Conservation (phyloP, 1,140 invertebrate species). For the Gryon sp. region DNA sequence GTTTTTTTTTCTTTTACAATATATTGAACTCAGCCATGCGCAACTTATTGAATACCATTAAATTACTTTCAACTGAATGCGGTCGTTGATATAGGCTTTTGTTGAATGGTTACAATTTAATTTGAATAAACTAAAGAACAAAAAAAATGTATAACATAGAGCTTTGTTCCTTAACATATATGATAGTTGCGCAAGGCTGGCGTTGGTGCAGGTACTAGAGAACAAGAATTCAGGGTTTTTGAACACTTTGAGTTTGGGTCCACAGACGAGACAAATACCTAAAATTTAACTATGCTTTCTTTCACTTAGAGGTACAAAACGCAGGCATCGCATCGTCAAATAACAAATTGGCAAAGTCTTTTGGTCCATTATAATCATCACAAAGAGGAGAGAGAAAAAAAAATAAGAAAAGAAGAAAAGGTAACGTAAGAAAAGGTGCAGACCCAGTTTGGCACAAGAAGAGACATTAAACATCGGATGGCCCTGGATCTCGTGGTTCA, state of each 20-base stretch:
- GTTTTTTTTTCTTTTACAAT: slow-evolving; percentile 28
- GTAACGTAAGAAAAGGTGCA: slow-evolving; percentile 53
- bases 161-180: too few relatives aligned
- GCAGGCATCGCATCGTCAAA: slow-evolving; percentile 1
- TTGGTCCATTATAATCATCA: too few relatives aligned
- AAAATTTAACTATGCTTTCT: background rate
- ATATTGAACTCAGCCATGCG: slow-evolving; percentile 27
- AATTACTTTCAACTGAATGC: background rate
- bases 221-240: slow-evolving; percentile 62
- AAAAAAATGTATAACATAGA: background rate
- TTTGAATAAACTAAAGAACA: background rate
- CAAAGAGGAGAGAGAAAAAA: too few relatives aligned
- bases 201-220: slow-evolving; percentile 70
- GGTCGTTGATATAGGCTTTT: background rate
- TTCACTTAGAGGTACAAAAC: background rate
- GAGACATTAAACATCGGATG: slow-evolving; percentile 56
- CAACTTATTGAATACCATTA: slow-evolving; percentile 15
- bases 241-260: slow-evolving; percentile 70
- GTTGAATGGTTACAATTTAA: background rate
- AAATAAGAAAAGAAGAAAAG: slow-evolving; percentile 25
- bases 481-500: slow-evolving; percentile 22
- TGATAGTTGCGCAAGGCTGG: slow-evolving; percentile 21
- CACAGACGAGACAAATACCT: slow-evolving; percentile 43
- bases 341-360: slow-evolving; percentile 21
- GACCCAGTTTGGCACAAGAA: slow-evolving; percentile 69